Percentiles rank a stretch among this genome's conserved stretches.
These are phyloP conservation scores for Bembecia ichneumoniformis DNA, from an alignment of 2,888 invertebrate species.

Conservation along the genomic window DNA sequence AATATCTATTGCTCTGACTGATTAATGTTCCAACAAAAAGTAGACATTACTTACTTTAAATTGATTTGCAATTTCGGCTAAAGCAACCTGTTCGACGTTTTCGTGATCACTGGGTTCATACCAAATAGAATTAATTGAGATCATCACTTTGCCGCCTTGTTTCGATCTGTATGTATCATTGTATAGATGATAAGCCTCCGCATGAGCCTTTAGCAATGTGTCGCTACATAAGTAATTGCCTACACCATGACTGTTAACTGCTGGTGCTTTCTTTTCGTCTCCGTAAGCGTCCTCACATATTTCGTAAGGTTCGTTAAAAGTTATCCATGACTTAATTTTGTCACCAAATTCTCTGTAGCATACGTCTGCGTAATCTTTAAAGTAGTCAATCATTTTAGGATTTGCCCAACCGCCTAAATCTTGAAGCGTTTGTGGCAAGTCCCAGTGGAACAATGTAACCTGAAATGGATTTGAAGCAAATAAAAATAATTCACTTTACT, in stretches of 20 bases:
- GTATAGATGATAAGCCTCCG: constrained; percentile 76
- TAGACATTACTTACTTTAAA: constrained; percentile 45
- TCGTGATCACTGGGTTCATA: constrained; percentile 59
- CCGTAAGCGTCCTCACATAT: constrained; percentile 71
- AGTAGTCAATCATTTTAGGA: constrained; percentile 65
- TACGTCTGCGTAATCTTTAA: constrained; percentile 69
- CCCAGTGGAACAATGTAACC: constrained; percentile 80
- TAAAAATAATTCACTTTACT: not conserved
- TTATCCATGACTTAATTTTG: constrained; percentile 77
- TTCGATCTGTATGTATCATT: constrained; percentile 68
- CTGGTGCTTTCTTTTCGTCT: constrained; percentile 65
- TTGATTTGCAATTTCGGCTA: constrained; percentile 65
- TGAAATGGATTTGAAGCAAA: constrained; percentile 15
- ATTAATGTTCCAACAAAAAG: too few relatives aligned
- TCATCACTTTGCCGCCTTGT: constrained; percentile 71
- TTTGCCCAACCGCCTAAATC: constrained; percentile 71
- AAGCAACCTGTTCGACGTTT: constrained; percentile 47
- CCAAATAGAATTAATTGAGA: constrained; percentile 69
- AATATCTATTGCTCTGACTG: too few relatives aligned
- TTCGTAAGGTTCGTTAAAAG: constrained; percentile 78
- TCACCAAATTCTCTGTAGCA: constrained; percentile 71
- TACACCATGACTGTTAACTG: constrained; percentile 66
- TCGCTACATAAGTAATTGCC: constrained; percentile 77
- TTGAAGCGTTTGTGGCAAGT: constrained; percentile 74
- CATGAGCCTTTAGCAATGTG: constrained; percentile 77